Percentiles rank a stretch among this genome's conserved stretches.
These are phyloP conservation scores for Aethes cnicana DNA, from an alignment of 2,888 invertebrate genomes.

Conservation along the genomic window DNA sequence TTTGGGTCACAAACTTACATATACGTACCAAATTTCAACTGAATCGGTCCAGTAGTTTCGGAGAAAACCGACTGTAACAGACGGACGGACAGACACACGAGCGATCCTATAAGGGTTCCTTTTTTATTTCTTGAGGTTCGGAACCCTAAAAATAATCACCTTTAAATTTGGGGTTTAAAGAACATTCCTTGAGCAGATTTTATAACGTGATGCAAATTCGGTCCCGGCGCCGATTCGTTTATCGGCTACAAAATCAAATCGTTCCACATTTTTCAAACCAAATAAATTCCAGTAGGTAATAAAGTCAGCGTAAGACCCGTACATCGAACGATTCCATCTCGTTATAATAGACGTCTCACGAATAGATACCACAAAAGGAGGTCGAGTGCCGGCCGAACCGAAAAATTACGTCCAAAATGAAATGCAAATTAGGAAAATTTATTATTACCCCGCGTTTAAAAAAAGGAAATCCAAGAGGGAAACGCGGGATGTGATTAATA, in stretches of 20 bases:
- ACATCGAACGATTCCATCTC: conserved; percentile 29
- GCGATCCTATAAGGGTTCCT: too few relatives aligned
- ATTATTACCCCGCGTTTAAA: conserved; percentile 71
- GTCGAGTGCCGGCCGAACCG: conserved; percentile 43
- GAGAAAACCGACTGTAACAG: too few relatives aligned
- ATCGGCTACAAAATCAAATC: conserved; percentile 1
- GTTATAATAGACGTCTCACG: conserved; percentile 26
- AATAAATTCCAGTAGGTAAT: conserved; percentile 28
- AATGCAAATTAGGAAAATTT: conserved; percentile 77
- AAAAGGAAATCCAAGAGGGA: conserved; percentile 50
- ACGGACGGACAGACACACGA: too few relatives aligned
- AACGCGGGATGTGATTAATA: conserved; percentile 69
- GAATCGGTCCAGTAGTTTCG: too few relatives aligned
- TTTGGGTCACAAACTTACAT: too few relatives aligned
- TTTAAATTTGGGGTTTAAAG: too few relatives aligned
- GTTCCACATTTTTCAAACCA: conserved; percentile 10
- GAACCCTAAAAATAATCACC: too few relatives aligned
- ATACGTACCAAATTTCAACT: too few relatives aligned
- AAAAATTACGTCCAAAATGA: conserved; percentile 64
- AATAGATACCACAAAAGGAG: conserved; percentile 31
- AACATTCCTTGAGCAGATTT: neutral
- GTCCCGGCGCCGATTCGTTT: neutral
- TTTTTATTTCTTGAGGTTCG: too few relatives aligned
- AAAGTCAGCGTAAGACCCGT: conserved; percentile 20
- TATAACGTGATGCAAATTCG: too few relatives aligned